A percentile compares a stretch with the other conserved stretches of the same genome.
Evolutionary conservation across 2,888 invertebrate species (phyloP).

Genomic region (Oxystoma pomonae): DNA sequence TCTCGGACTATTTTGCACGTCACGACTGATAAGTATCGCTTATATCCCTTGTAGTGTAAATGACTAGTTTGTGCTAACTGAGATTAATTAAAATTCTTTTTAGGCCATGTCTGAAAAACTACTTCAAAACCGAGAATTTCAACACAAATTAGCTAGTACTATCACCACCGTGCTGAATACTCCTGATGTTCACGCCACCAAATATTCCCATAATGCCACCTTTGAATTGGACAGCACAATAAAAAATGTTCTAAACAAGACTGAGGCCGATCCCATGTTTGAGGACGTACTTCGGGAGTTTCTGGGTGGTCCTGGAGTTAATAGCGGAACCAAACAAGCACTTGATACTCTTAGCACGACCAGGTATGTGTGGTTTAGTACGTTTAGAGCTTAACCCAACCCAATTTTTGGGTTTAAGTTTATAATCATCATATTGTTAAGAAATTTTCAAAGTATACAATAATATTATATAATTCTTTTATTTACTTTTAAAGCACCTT

Average conservation of each 20-base stretch:
- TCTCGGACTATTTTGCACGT: too few relatives aligned
- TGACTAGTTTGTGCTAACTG: background rate
- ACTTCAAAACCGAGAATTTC: constrained; percentile 51
- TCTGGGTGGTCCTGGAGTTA: constrained; percentile 9
- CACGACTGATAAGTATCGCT: too few relatives aligned
- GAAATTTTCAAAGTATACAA: too few relatives aligned
- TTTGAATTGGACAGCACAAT: constrained; percentile 13
- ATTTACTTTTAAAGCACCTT: too few relatives aligned
- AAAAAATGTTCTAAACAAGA: constrained; percentile 14
- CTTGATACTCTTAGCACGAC: background rate
- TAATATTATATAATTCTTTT: too few relatives aligned
- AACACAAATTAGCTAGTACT: constrained; percentile 53
- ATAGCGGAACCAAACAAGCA: background rate
- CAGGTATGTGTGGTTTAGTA: background rate
- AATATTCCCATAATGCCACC: constrained; percentile 4
- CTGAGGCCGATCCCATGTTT: constrained; percentile 18
- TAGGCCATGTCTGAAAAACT: constrained; percentile 48
- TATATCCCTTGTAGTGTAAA: too few relatives aligned
- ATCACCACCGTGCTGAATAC: constrained; percentile 44
- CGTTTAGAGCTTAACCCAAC: too few relatives aligned
- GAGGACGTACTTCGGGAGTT: constrained; percentile 19
- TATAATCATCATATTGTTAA: too few relatives aligned
- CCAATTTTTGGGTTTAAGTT: too few relatives aligned
- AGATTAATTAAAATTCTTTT: background rate
- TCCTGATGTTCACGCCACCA: constrained; percentile 10